These are phyloP conservation scores for Lepidotrigona ventralis DNA, from an alignment of 1,140 invertebrate genomes.

Conservation along the genomic window DNA sequence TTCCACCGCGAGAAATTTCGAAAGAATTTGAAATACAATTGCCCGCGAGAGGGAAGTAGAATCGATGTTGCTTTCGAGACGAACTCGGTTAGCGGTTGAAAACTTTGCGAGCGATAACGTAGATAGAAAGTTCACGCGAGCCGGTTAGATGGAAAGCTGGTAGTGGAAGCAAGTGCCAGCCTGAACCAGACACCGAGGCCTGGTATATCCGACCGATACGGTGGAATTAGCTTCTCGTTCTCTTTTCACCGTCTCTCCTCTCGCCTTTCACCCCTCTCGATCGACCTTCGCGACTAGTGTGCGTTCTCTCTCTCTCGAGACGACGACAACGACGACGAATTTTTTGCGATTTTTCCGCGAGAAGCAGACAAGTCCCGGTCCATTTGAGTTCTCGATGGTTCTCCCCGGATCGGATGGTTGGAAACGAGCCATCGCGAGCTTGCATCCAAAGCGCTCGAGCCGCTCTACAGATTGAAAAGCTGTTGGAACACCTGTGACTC, in stretches of 20 bases:
- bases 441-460: constrained; percentile 11
- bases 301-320: no score
- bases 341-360: neutral
- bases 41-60: neutral
- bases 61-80: neutral
- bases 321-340: no score
- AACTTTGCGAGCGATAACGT: neutral
- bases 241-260: constrained; percentile 1
- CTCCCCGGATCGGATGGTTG: neutral
- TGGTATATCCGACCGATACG: constrained; percentile 52
- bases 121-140: constrained; percentile 33
- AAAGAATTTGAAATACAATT: neutral
- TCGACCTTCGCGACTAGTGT: neutral
- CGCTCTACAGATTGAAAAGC: constrained; percentile 34
- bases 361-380: neutral
- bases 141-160: neutral
- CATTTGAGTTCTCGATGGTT: neutral
- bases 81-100: neutral
- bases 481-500: constrained; percentile 15
- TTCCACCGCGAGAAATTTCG: no score
- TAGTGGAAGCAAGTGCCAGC: constrained; percentile 48
- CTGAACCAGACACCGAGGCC: constrained; percentile 67
- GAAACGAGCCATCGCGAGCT: neutral
- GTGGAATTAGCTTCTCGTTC: constrained; percentile 23
- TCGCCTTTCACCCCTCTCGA: neutral